Percentiles rank a stretch among this genome's conserved stretches.
These are phyloP conservation scores for Microtus ochrogaster DNA, from an alignment of 2,113 vertebrate genomes.

Conservation along the genomic window DNA sequence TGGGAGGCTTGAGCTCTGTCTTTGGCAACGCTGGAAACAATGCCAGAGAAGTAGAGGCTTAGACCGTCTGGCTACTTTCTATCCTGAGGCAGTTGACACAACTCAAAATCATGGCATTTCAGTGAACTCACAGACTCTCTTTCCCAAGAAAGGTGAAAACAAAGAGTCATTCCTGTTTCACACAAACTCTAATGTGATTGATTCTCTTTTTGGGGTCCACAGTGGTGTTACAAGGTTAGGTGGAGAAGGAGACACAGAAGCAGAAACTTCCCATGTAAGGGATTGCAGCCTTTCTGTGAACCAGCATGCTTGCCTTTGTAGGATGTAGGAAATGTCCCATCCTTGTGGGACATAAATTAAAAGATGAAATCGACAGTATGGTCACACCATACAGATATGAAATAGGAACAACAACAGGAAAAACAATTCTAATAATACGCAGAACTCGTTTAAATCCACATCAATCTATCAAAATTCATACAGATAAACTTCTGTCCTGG, in stretches of 20 bases:
- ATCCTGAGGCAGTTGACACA: neutral
- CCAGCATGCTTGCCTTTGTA: neutral
- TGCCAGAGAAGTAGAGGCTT: neutral
- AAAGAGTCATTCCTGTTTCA: neutral
- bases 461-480: neutral
- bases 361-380: neutral
- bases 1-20: neutral
- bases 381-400: neutral
- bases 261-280: neutral
- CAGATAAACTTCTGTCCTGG: neutral
- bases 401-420: neutral
- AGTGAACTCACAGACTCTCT: neutral
- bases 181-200: neutral
- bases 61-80: neutral
- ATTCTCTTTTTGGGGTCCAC: neutral
- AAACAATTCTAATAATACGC: neutral
- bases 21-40: no score
- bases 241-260: neutral
- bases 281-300: neutral
- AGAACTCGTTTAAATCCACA: neutral
- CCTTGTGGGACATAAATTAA: neutral
- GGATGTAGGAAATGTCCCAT: neutral
- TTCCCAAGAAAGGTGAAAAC: neutral
- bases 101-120: neutral
- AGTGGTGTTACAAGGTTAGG: slow-evolving; percentile 17